Evolutionary conservation across 2,888 invertebrate genomes (phyloP), one percentile per base, ranked within the genome.

Genomic region (Megaustenia siamemsis): DNA sequence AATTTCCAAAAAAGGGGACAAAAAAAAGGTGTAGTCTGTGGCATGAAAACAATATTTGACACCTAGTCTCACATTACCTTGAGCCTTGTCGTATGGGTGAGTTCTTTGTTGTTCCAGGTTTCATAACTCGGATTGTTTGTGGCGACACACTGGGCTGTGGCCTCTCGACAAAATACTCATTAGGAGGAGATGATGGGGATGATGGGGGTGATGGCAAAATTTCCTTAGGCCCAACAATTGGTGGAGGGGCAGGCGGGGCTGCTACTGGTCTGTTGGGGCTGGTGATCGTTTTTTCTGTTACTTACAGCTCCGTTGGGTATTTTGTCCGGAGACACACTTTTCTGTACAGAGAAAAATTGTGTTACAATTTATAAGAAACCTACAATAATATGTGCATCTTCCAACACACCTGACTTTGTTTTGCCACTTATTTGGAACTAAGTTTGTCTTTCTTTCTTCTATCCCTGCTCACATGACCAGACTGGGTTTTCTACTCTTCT

Each of bases 231-330:
- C 90, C 90, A 40, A 97, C 98, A 1, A 98, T 98, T 88, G 98
- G 97, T 80, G 97, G 98, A 1, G 98, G 98, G 88, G 98, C 97
- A 79, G 98, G 98, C 49, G 98, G 98, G 83, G 98, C 98, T 92
- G 97, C 96, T 86, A 96, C 96, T 77, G 98, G 98, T 87, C 98
- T 95, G 45, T 92, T 91, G 49, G 89, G 89, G 43, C 92, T 90
- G 82, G 87, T 88, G 56, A 84, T 69, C 80, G 81, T 69, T 82
- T 69, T n/a, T 40, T 60, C 75, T 71, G 56, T 66, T 45, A 6
- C 66, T 38, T 24, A 66, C 45, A 66, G 24, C 40, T 40, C 83
- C 83, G 49, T 86, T 85, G 69, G 78, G 75, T 45, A 86, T 56
- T 56, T 83, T 69, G 35, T 66, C 83, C 24, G 76, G 75, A 32